Evolutionary conservation across 1,140 invertebrate species (phyloP).

Genomic region (Drosophila funebris): DNA sequence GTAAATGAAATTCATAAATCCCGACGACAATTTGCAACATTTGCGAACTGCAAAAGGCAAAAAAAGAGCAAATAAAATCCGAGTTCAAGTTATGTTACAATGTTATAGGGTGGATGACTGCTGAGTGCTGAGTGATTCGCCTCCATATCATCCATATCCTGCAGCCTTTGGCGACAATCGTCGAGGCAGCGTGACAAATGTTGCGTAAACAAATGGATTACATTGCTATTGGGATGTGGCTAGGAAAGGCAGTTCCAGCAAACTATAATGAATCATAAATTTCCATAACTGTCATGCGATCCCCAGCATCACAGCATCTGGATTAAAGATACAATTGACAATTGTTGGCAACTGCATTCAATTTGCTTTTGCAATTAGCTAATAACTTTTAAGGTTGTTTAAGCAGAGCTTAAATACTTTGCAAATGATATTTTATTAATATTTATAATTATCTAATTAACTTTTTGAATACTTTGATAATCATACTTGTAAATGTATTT

Average conservation of each 20-base stretch:
- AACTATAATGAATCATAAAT: slow-evolving; percentile 76
- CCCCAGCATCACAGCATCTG: slow-evolving; percentile 27
- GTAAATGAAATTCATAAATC: slow-evolving; percentile 81
- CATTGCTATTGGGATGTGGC: slow-evolving; percentile 42
- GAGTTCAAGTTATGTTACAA: slow-evolving; percentile 61
- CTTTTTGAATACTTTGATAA: too few relatives aligned
- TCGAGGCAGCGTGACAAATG: slow-evolving; percentile 69
- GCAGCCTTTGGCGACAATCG: slow-evolving; percentile 32
- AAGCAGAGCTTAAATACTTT: neutral
- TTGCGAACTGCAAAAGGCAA: slow-evolving; percentile 63
- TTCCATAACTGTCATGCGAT: slow-evolving; percentile 77
- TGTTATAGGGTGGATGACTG: slow-evolving; percentile 59
- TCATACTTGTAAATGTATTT: too few relatives aligned
- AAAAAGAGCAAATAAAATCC: slow-evolving; percentile 59
- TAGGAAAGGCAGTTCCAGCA: slow-evolving; percentile 19
- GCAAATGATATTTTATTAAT: neutral
- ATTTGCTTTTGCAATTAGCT: slow-evolving; percentile 52
- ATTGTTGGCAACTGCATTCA: slow-evolving; percentile 40
- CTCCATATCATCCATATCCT: slow-evolving; percentile 32
- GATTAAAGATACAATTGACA: slow-evolving; percentile 20
- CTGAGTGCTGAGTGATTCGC: slow-evolving; percentile 51
- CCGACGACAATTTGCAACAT: slow-evolving; percentile 67
- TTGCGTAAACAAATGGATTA: slow-evolving; percentile 82
- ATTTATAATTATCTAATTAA: too few relatives aligned
- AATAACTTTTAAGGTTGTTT: slow-evolving; percentile 30